phyloP scores from a whole-genome alignment of 2,113 vertebrate genomes.

The Tringa solitaria region DNA sequence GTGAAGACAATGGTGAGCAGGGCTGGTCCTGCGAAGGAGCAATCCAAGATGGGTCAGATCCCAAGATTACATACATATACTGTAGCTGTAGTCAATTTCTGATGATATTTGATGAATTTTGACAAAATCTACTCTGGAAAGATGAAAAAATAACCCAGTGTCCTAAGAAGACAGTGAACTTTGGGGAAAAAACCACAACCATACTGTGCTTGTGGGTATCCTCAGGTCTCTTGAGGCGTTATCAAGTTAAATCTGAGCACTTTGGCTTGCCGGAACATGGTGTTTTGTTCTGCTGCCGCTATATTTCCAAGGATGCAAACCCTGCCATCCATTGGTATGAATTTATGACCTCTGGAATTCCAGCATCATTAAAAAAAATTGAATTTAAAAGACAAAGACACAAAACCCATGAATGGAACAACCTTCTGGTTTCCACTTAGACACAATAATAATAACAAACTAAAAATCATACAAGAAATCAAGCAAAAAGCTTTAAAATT shows the following conservation, averaged over 20 bases:
- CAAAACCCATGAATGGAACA: neutral
- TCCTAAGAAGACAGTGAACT: neutral
- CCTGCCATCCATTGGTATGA: neutral
- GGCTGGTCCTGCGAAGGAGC: neutral
- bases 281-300: neutral
- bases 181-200: fast-evolving
- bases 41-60: neutral
- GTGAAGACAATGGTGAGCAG: neutral
- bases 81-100: neutral
- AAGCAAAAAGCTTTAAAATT: neutral
- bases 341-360: neutral
- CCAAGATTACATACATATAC: neutral
- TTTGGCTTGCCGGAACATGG: neutral
- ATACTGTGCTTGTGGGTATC: neutral
- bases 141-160: neutral
- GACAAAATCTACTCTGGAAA: neutral
- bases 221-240: neutral
- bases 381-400: neutral
- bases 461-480: neutral
- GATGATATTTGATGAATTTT: neutral
- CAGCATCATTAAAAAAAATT: neutral
- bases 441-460: neutral
- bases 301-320: neutral
- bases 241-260: neutral
- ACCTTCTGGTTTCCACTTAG: neutral